phyloP scores from a whole-genome alignment of 1,140 invertebrate genomes.

The Epicauta chinensis region DNA sequence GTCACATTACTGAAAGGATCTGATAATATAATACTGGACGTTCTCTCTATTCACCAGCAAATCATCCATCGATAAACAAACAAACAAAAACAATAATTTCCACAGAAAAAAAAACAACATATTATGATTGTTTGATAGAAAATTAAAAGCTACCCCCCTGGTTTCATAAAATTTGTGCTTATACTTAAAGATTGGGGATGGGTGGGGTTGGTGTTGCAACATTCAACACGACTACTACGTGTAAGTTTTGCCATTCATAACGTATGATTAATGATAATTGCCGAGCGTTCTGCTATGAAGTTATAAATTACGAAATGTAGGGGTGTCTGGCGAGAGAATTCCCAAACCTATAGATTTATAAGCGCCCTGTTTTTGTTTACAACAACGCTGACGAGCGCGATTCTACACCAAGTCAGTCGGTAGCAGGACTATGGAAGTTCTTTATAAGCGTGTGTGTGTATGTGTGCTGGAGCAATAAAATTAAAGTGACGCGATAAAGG shows the following conservation, averaged over 20 bases:
- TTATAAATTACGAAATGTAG: slow-evolving; percentile 31
- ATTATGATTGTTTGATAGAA: no score
- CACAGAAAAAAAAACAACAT: no score
- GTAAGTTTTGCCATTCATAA: slow-evolving; percentile 41
- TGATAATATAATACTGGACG: no score
- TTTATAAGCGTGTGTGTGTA: no score
- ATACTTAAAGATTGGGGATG: background rate
- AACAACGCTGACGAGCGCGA: background rate
- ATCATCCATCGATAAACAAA: no score
- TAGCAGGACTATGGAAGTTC: background rate
- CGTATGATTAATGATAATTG: slow-evolving; percentile 41
- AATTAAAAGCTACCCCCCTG: no score
- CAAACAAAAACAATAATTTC: no score
- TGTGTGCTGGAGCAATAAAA: slow-evolving; percentile 12
- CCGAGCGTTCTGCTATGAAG: slow-evolving; percentile 30
- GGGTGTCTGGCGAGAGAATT: slow-evolving; percentile 3
- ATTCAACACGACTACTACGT: slow-evolving; percentile 22
- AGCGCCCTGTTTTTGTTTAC: slow-evolving; percentile 25
- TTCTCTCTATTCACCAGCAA: no score
- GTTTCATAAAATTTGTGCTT: slow-evolving; percentile 1
- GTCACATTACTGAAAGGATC: background rate
- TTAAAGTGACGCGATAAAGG: background rate
- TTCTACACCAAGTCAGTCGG: slow-evolving; percentile 16
- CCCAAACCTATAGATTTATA: slow-evolving; percentile 24
- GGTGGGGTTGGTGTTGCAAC: background rate